A percentile compares a stretch with the other conserved stretches of the same genome.
Evolutionary conservation across 2,797 vertebrate genomes (phyloP).

Genomic region (Diceros bicornis): DNA sequence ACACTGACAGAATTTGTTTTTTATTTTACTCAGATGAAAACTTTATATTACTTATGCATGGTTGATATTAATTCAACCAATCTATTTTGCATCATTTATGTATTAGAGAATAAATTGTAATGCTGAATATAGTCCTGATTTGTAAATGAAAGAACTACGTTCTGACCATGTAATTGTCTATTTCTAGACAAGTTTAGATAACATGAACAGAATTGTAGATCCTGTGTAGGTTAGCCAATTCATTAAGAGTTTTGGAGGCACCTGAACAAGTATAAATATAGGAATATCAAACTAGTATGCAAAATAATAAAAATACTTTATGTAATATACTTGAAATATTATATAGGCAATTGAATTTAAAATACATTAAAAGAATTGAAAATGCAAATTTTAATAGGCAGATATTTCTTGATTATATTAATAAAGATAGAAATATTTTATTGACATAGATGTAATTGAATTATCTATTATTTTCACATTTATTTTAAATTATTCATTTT

Average conservation of each 20-base stretch:
- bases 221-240: neutral
- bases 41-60: neutral
- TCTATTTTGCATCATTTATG: neutral
- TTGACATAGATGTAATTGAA: neutral
- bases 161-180: neutral
- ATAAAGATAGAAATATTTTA: neutral
- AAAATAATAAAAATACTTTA: neutral
- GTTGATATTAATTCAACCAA: neutral
- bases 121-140: neutral
- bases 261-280: neutral
- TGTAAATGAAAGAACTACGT: neutral
- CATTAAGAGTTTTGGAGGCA: neutral
- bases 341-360: neutral
- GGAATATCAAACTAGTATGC: neutral
- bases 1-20: neutral
- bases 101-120: neutral
- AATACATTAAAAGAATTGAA: neutral
- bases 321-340: neutral
- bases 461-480: neutral
- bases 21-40: slow-evolving; percentile 37
- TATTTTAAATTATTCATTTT: slow-evolving; percentile 3
- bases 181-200: neutral
- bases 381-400: neutral
- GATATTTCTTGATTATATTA: neutral
- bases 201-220: neutral